Evolutionary conservation across 1,140 invertebrate species (phyloP).

Genomic region (Trinorchestia longiramus): DNA sequence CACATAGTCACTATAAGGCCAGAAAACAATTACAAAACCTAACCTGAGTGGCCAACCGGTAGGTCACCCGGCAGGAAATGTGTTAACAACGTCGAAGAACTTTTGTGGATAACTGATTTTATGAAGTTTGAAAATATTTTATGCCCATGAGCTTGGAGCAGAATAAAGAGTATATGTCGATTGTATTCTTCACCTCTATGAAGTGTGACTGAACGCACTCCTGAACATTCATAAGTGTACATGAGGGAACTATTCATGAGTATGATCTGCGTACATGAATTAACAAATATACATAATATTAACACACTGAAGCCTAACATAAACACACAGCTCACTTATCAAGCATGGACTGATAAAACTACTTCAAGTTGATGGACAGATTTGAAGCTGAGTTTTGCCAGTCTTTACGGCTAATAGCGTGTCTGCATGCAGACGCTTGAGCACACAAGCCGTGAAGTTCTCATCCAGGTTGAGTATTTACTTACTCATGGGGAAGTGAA

Average conservation of each 20-base stretch:
- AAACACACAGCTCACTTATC: no score
- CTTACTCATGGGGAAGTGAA: not conserved
- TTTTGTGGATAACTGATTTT: not conserved
- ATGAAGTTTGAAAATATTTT: not conserved
- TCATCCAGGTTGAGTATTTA: not conserved
- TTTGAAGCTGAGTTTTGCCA: not conserved
- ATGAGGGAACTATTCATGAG: no score
- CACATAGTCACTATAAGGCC: no score
- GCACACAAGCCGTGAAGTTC: not conserved
- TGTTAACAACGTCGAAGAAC: not conserved
- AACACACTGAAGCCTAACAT: no score
- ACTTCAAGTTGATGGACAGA: not conserved
- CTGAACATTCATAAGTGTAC: not conserved
- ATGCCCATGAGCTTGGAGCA: not conserved
- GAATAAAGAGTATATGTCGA: not conserved
- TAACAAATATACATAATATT: no score
- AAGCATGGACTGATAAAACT: no score
- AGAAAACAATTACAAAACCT: not conserved
- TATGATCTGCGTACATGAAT: no score
- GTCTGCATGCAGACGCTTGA: not conserved
- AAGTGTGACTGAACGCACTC: not conserved
- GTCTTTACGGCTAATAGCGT: not conserved
- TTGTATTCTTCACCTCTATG: not conserved
- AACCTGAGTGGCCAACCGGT: no score
- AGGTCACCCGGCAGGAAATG: no score